Base-by-base conservation (phyloP, 2,113 vertebrate species). In the Parus major region DNA sequence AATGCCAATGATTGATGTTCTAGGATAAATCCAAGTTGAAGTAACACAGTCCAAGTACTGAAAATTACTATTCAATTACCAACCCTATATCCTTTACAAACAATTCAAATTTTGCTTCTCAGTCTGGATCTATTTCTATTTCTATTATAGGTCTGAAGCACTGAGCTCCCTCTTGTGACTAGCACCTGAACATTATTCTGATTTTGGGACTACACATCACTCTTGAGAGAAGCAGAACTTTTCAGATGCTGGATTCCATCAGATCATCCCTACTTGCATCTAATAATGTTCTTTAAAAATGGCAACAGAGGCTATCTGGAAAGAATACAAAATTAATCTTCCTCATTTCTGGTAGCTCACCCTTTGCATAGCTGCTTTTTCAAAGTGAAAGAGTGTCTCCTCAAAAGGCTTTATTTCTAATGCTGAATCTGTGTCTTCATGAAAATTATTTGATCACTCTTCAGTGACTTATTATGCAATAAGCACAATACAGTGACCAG, bases 141-240 rank as follows among this genome's bases (percentile, higher is more conserved):
- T 86, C 71, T 85, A 18, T 68, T 57, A 93, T 73, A 88, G 90
- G 69, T 77, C 22, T 86, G 90, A 86, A 90, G 80, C 69, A 71
- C 92, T 96, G 96, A 96, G 94, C 95, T 97, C 96, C 95, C 94
- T 96, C 96, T 96, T 95, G 95, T 97, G 95, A 97, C 95, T 93
- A 88, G 69, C 82, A 92, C 90, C 69, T 92, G 90, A 96, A 97
- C 71, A 47, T 66, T 96, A 76, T 84, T 68, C 69, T 78, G 44
- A 88, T 82, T 88, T 84, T 68, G 61, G 39, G 21, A 71, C 47
- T 76, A 71, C 6, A 35, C 10, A 64, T 78, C 16, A 33, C 1
- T 41, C 49, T 55, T 52, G 14, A 83, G 11, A 70, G 22, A 88
- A 77, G 31, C 11, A 55, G 17, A 69, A 44, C 28, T 77, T 22